Evolutionary conservation across 2,113 vertebrate genomes (phyloP), one percentile per base, ranked within the genome.

Genomic region (Callospermophilus lateralis): DNA sequence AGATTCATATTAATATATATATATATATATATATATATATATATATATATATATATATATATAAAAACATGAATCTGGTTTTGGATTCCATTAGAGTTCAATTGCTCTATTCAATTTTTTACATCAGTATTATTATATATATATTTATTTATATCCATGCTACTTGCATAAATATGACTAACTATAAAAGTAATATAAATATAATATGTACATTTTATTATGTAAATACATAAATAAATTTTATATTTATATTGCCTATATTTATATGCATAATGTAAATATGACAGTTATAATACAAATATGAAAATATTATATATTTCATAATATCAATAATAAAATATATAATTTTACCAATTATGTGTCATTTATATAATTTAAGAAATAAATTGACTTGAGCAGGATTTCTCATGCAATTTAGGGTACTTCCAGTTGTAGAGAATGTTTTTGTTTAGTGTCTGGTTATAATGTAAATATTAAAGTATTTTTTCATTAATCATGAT

Each of bases 401-500:
- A 67, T 87, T 65, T 89, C 34, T 89, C 37, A 77, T n/a, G 17
- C 24, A 84, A 1, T 55, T 13, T 65, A 22, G 48, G 26, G 8
- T 37, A 63, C 26, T 55, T 37, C 55, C 7, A 84, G 0, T 73
- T 94, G 19, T 30, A 76, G 3, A 37, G 48, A 96, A 58, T 10
- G 26, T 55, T 90, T 78, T 79, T 92, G 13, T 42, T 48, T 51
- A 70, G 6, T 16, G 1, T 8, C 84, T 84, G 68, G 16, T 7
- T 72, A 42, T 55, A 55, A 90, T 58, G 11, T 78, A 39, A 92
- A 55, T 20, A 88, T 65, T 87, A 37, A 73, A 45, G 26, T 84
- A 79, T 42, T 89, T 65, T 85, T 32, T 20, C 84, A 89, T 53
- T 92, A 80, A 65, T 45, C 84, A 84, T 87, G 24, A 90, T 55